phyloP scores from a whole-genome alignment of 2,888 invertebrate genomes.

The Plebejus argus region DNA sequence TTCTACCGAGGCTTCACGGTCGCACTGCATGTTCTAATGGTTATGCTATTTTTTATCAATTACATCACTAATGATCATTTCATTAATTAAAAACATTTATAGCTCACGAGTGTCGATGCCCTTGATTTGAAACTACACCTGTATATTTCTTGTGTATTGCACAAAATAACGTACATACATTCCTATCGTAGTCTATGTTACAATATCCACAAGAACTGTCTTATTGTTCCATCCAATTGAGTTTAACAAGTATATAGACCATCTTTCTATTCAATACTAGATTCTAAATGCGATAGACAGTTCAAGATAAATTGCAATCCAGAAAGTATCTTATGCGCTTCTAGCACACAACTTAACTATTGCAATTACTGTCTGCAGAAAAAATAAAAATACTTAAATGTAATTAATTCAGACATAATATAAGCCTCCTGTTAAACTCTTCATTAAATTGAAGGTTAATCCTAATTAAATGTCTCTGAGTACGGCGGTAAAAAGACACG shows the following conservation, averaged over 20 bases:
- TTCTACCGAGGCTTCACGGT: neutral
- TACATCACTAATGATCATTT: slow-evolving; percentile 1
- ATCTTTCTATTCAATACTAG: neutral
- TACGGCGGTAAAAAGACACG: too few species aligned
- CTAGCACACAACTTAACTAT: neutral
- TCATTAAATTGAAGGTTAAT: too few species aligned
- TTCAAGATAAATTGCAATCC: neutral
- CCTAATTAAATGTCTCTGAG: too few species aligned
- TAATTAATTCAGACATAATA: too few species aligned
- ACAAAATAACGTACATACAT: neutral
- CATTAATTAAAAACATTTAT: slow-evolving; percentile 7
- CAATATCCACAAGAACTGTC: neutral
- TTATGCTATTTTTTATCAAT: slow-evolving; percentile 12
- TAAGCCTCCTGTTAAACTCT: too few species aligned
- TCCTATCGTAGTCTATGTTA: neutral
- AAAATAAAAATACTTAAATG: too few species aligned
- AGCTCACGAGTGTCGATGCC: neutral
- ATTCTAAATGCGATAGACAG: neutral
- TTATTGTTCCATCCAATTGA: slow-evolving; percentile 7
- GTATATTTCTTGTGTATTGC: neutral
- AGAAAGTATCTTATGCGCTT: neutral
- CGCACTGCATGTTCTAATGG: slow-evolving; percentile 3
- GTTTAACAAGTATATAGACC: neutral
- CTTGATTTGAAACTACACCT: neutral
- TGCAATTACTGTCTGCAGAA: too few species aligned